Conservation (phyloP, 1,140 invertebrate genomes). For the Arion vulgaris region DNA sequence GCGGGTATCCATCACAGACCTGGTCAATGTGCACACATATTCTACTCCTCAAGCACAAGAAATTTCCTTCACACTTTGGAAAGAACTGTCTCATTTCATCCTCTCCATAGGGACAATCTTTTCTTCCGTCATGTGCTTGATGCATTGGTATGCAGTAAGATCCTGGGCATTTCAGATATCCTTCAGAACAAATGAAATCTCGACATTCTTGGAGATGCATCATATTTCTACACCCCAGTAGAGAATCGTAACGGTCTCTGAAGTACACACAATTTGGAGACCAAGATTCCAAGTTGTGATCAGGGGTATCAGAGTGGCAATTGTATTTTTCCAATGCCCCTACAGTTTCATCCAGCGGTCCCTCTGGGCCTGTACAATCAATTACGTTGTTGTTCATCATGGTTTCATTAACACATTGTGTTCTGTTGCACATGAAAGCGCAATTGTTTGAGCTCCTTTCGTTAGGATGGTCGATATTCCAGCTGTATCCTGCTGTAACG, state of each 20-base stretch:
- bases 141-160: slow-evolving; percentile 24
- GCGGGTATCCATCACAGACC: slow-evolving; percentile 10
- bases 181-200: slow-evolving; percentile 9
- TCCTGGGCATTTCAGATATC: slow-evolving; percentile 18
- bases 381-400: neutral
- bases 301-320: neutral
- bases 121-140: neutral
- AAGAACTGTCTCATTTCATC: slow-evolving; percentile 3
- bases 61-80: neutral
- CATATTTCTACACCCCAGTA: slow-evolving; percentile 27
- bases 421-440: slow-evolving; percentile 25
- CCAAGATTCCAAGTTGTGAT: neutral
- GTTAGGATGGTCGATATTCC: neutral
- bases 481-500: no score
- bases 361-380: slow-evolving; percentile 13
- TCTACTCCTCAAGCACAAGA: neutral
- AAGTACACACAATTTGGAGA: neutral
- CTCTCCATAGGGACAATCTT: slow-evolving; percentile 19
- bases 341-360: slow-evolving; percentile 8
- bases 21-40: slow-evolving; percentile 3
- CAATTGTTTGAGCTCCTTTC: neutral
- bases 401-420: neutral
- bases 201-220: slow-evolving; percentile 16
- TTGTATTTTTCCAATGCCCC: neutral
- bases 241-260: neutral